A percentile compares a stretch with the other conserved stretches of the same genome.
Conservation (phyloP, 2,797 vertebrate genomes). For the Liparis tanakae region DNA sequence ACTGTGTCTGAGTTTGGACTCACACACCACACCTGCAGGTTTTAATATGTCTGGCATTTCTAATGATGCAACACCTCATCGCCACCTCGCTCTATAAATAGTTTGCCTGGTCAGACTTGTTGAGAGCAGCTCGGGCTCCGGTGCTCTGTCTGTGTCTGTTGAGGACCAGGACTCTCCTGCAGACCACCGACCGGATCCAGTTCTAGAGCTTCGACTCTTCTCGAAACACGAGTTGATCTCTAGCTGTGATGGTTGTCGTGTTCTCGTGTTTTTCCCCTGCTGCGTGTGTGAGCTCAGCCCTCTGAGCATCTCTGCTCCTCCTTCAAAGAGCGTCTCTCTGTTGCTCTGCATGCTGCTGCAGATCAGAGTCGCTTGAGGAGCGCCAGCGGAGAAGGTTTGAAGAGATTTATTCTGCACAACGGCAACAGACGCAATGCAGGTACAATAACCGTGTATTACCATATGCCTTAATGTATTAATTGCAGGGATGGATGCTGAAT, state of each 20-base stretch:
- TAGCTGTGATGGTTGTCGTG: neutral
- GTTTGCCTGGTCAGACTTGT: conserved; percentile 38
- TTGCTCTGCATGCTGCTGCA: conserved; percentile 44
- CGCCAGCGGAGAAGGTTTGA: conserved; percentile 35
- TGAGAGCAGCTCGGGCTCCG: conserved; percentile 23
- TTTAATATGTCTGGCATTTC: conserved; percentile 47
- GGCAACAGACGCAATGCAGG: conserved; percentile 73
- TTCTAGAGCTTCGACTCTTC: neutral
- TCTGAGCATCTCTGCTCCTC: conserved; percentile 51
- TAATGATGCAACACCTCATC: conserved; percentile 56
- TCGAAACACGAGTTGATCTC: neutral
- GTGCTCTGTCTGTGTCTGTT: neutral
- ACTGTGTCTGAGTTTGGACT: conserved; percentile 45
- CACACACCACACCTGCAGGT: conserved; percentile 23
- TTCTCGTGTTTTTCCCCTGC: conserved; percentile 4
- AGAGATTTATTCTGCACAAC: conserved; percentile 19
- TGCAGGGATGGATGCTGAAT: neutral
- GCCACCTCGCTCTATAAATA: conserved; percentile 42
- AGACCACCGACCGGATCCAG: neutral
- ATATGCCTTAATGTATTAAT: neutral
- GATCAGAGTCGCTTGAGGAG: conserved; percentile 40
- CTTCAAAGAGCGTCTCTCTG: conserved; percentile 25
- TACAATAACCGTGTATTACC: conserved; percentile 37
- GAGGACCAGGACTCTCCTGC: conserved; percentile 16
- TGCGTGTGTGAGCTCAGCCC: conserved; percentile 17